A percentile compares a stretch with the other conserved stretches of the same genome.
phyloP scores from a whole-genome alignment of 2,888 invertebrate genomes.

The Tromatobia lineatoria region DNA sequence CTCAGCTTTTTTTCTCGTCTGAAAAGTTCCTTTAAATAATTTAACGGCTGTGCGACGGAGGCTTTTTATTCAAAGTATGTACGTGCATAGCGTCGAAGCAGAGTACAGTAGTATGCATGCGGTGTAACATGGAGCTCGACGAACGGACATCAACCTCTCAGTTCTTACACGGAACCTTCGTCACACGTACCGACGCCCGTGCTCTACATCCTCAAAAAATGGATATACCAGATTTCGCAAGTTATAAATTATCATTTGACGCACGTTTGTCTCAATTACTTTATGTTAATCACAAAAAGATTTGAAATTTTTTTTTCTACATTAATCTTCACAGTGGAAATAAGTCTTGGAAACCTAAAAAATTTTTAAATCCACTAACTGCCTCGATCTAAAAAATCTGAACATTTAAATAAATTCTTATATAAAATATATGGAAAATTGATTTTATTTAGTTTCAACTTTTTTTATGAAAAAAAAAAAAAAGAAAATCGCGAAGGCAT shows the following conservation, averaged over 20 bases:
- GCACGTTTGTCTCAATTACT: background rate
- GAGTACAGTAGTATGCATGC: background rate
- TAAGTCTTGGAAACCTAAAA: too few species aligned
- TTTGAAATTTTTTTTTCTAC: too few species aligned
- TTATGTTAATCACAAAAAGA: background rate
- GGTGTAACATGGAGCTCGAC: conserved; percentile 8
- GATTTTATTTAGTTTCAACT: too few species aligned
- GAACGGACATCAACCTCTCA: conserved; percentile 55
- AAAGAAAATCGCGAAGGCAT: too few species aligned
- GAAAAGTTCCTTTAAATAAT: conserved; percentile 63
- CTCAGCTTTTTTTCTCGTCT: conserved; percentile 57
- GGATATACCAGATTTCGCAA: background rate
- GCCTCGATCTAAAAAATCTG: too few species aligned
- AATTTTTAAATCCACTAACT: too few species aligned
- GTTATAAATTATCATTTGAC: background rate
- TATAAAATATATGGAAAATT: too few species aligned
- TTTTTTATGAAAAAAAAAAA: too few species aligned
- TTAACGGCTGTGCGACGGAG: conserved; percentile 32
- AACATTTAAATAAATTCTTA: too few species aligned
- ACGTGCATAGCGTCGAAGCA: conserved; percentile 1
- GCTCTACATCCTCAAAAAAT: conserved; percentile 16
- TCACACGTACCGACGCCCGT: background rate
- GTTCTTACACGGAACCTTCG: conserved; percentile 15
- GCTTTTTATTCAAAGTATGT: conserved; percentile 45
- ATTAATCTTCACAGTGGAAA: too few species aligned